Evolutionary conservation across 2,888 invertebrate species (phyloP), one percentile per base, ranked within the genome.

Genomic region (Ophioninae sp.): DNA sequence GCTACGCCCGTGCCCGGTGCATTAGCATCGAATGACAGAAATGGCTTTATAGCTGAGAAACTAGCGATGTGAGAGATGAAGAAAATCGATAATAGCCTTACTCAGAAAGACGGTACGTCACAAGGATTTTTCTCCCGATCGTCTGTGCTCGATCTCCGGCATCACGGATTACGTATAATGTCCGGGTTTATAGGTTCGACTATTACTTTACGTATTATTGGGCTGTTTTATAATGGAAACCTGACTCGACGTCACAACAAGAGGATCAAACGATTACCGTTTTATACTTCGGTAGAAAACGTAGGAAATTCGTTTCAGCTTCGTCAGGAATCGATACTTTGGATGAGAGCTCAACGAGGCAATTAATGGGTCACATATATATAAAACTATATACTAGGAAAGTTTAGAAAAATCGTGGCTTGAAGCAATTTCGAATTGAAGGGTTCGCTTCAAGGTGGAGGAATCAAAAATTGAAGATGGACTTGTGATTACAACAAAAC

Each of bases 1-100:
- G 51, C 75, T 89, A 88, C 86, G 81, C 88, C 85, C 79, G 51
- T 51, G 51, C 17, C 6, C 76, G 81, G 83, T 86, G 84, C 85
- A 90, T 89, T 88, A 90, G 88, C 90, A 89, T 89, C 88, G 87
- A 87, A 88, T 88, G 89, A 90, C 90, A 90, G 88, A 90, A 90
- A 90, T 90, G 90, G 90, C 88, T 90, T 88, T 90, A 89, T 88
- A 88, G 90, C 86, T 82, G 86, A 85, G 84, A 83, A 83, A 85
- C 82, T 79, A 64, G 77, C 59, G 72, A 30, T 59, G 41, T 56
- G 17, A 51, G 51, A 83, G 87, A 88, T 85, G 87, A 89, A 87
- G 86, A 89, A 88, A 88, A 87, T 87, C 86, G 86, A 90, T 88
- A 87, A 88, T 86, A 81, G 85, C 81, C 65, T 77, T 80, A 71